Conservation (phyloP, 2,888 invertebrate genomes). For the Petrolisthes cinctipes region DNA sequence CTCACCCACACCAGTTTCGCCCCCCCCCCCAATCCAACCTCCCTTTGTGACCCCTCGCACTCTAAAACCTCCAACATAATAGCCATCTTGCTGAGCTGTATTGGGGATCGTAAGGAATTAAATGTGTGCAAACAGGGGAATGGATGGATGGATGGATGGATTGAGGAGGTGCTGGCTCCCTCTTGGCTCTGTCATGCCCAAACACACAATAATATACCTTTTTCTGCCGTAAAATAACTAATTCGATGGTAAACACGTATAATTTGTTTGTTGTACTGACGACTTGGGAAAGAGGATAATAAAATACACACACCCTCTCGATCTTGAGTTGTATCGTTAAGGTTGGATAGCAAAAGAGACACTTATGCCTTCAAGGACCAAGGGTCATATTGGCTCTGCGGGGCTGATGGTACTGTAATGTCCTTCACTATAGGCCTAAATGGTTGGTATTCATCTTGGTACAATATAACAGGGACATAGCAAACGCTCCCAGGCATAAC, state of each 20-base stretch:
- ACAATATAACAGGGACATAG: too few relatives aligned
- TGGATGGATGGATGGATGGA: background rate
- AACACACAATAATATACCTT: constrained; percentile 29
- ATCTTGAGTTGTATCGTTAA: too few relatives aligned
- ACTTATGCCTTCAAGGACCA: too few relatives aligned
- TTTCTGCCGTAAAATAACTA: constrained; percentile 5
- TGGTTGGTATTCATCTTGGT: too few relatives aligned
- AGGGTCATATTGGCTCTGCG: too few relatives aligned
- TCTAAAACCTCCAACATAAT: too few relatives aligned
- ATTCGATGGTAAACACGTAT: constrained; percentile 32
- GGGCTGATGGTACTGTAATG: too few relatives aligned
- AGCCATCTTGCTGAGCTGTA: too few relatives aligned
- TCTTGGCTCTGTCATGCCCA: background rate
- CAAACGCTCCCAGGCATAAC: too few relatives aligned
- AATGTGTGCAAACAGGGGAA: background rate
- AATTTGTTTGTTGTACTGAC: constrained; percentile 33
- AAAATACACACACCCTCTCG: background rate
- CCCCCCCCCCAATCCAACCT: background rate
- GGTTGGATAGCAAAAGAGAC: too few relatives aligned
- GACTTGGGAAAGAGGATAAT: background rate
- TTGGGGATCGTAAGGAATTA: too few relatives aligned
- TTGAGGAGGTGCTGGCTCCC: background rate
- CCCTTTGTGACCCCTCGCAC: background rate
- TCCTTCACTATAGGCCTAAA: too few relatives aligned
- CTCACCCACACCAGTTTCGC: background rate